phyloP scores from a whole-genome alignment of 2,797 vertebrate species.

The Malurus splendens region DNA sequence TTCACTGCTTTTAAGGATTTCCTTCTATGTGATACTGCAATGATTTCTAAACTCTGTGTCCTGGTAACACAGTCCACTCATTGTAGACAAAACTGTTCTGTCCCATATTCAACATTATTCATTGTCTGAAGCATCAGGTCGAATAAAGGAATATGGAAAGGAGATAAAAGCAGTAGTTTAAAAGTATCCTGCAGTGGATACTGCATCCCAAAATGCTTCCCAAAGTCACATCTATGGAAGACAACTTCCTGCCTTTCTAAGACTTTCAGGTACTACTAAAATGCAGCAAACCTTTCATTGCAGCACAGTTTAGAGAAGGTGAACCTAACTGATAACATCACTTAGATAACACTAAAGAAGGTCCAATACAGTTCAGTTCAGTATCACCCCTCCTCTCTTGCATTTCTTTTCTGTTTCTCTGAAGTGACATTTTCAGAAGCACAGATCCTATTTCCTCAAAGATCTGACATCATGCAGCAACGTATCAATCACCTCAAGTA shows the following conservation, averaged over 20 bases:
- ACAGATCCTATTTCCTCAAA: background rate
- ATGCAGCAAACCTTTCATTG: rapidly evolving
- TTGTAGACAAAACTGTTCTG: background rate
- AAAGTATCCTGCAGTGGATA: background rate
- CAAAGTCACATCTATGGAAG: background rate
- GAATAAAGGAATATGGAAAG: background rate
- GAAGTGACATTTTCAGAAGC: background rate
- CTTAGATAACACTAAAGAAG: background rate
- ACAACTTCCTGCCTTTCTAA: background rate
- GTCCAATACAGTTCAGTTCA: background rate
- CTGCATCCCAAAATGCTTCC: background rate
- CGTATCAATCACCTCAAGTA: background rate
- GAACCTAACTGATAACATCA: background rate
- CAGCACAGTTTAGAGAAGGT: background rate
- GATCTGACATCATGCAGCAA: background rate
- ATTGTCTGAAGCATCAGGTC: background rate
- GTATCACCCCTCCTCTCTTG: background rate
- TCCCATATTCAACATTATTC: background rate
- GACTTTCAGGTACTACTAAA: background rate
- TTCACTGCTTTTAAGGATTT: background rate
- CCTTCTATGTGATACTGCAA: background rate
- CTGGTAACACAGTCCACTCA: background rate
- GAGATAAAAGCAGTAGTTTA: background rate
- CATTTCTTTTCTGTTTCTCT: background rate
- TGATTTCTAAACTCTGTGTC: background rate